Evolutionary conservation across 2,113 vertebrate genomes (phyloP).

Genomic region (Planiliza haematocheilus): DNA sequence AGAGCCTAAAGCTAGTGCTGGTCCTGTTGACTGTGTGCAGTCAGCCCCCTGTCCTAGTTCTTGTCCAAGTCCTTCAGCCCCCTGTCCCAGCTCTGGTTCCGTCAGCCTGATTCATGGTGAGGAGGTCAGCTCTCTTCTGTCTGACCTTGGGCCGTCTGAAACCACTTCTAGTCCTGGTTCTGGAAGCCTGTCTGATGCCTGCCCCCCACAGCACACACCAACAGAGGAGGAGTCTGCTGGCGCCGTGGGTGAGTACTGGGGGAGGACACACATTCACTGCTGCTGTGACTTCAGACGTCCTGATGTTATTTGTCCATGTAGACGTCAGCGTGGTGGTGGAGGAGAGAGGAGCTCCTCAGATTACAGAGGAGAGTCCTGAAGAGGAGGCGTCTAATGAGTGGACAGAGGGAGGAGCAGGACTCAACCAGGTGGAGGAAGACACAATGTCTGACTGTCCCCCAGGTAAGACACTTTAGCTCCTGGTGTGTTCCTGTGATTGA

Average conservation of each 20-base stretch:
- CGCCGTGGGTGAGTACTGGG: slow-evolving; percentile 43
- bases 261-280: not conserved
- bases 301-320: slow-evolving; percentile 23
- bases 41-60: not conserved
- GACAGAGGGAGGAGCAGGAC: not conserved
- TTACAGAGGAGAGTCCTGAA: not conserved
- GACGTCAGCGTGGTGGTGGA: slow-evolving; percentile 4
- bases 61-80: too few relatives aligned
- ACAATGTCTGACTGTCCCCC: not conserved
- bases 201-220: not conserved
- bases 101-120: too few relatives aligned
- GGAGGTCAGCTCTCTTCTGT: not conserved
- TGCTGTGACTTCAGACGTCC: not conserved
- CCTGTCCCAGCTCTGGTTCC: not conserved
- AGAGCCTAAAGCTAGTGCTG: not conserved
- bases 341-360: not conserved
- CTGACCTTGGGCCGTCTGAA: not conserved
- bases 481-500: too few relatives aligned
- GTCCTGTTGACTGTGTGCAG: not conserved
- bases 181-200: not conserved
- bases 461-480: slow-evolving; percentile 38
- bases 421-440: not conserved
- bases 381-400: slow-evolving; percentile 5
- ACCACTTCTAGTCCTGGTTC: not conserved
- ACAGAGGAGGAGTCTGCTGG: not conserved